Conservation (phyloP, 2,888 invertebrate genomes). For the Spatulosminthurus flaviceps region DNA sequence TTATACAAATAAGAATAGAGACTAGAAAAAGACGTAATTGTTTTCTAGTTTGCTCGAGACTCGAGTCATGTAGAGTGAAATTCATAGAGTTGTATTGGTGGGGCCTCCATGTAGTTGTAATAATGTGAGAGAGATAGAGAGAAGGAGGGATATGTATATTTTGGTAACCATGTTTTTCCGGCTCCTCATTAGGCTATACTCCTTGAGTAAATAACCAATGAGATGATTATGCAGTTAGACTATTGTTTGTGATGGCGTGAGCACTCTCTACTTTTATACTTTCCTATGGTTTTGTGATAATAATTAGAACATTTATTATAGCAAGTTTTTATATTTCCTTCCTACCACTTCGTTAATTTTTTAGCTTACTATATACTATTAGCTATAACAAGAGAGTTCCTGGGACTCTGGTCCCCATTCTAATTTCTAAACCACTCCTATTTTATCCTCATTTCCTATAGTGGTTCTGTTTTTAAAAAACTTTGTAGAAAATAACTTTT, state of each 20-base stretch:
- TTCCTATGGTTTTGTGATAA: not conserved
- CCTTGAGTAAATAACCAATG: not conserved
- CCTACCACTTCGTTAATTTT: not conserved
- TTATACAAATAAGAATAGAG: not conserved
- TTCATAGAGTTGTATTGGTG: not conserved
- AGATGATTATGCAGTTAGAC: not conserved
- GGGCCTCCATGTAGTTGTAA: too few relatives aligned
- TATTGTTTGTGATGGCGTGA: not conserved
- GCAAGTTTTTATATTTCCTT: not conserved
- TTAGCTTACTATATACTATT: too few relatives aligned
- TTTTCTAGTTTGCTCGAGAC: slow-evolving; percentile 5
- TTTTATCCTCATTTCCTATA: not conserved
- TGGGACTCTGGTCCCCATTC: not conserved
- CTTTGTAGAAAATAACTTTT: too few relatives aligned
- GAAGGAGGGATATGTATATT: not conserved
- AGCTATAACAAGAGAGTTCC: slow-evolving; percentile 3
- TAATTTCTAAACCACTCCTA: not conserved
- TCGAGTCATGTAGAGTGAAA: too few relatives aligned
- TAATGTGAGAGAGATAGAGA: too few relatives aligned
- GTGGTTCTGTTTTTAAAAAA: too few relatives aligned
- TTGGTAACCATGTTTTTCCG: not conserved
- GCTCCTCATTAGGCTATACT: not conserved
- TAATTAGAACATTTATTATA: not conserved
- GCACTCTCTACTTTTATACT: not conserved
- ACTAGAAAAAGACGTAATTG: too few relatives aligned